Conservation (phyloP, 37 sponge, comb jelly and placozoan species). For the Hormiphora californensis region DNA sequence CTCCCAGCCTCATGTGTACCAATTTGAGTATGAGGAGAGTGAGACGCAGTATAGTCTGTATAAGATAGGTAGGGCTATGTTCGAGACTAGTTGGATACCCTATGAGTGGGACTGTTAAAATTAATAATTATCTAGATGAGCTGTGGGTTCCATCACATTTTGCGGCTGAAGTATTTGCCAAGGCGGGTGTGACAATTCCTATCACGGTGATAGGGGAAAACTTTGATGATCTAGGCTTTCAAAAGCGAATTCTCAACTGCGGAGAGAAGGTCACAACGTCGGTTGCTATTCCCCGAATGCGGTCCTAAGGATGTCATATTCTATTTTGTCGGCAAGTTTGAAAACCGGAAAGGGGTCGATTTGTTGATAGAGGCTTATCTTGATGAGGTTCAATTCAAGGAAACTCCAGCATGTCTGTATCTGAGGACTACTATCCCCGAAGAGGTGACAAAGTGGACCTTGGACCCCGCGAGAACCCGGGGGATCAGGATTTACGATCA, state of each 20-base stretch:
- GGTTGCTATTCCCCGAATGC: background rate
- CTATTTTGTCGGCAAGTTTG: background rate
- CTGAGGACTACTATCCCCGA: background rate
- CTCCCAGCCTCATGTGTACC: too few relatives aligned
- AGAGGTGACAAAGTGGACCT: too few relatives aligned
- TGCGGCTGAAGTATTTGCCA: background rate
- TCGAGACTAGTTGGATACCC: conserved; percentile 35
- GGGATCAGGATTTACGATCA: background rate
- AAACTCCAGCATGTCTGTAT: background rate
- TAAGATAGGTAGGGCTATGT: conserved; percentile 41
- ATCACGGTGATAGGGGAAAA: background rate
- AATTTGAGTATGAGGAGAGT: too few relatives aligned
- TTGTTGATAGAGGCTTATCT: background rate
- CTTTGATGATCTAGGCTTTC: background rate
- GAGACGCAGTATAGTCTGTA: background rate
- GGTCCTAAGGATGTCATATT: background rate
- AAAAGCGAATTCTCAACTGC: background rate
- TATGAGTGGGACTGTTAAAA: background rate
- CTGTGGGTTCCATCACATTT: conserved; percentile 6
- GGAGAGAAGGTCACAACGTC: background rate
- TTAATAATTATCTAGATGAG: conserved; percentile 32
- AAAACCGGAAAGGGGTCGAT: conserved; percentile 4
- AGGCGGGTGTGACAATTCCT: background rate
- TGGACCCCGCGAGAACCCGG: too few relatives aligned
- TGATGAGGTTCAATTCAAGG: background rate